A percentile compares a stretch with the other conserved stretches of the same genome.
These are phyloP conservation scores for Polyommatus iphigenia DNA, from an alignment of 2,888 invertebrate species.

Conservation along the genomic window DNA sequence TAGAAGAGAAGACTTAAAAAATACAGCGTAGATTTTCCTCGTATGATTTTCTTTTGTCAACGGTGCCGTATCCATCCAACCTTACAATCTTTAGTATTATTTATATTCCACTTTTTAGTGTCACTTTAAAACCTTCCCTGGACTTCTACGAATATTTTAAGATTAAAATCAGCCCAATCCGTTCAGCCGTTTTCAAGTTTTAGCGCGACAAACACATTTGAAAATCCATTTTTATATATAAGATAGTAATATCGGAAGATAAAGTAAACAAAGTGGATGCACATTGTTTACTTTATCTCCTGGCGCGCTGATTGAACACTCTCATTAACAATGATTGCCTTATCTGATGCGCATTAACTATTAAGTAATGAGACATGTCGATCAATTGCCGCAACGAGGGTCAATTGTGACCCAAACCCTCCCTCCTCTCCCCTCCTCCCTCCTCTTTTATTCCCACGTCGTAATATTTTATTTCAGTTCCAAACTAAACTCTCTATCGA, in stretches of 20 bases:
- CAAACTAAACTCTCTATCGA: not conserved
- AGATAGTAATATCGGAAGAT: not conserved
- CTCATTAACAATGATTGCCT: slow-evolving; percentile 33
- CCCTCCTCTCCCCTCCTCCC: slow-evolving; percentile 23
- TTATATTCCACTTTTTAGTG: no score
- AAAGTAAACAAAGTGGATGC: not conserved
- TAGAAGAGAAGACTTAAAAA: no score
- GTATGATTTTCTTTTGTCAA: no score
- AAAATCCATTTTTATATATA: no score
- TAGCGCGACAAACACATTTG: no score
- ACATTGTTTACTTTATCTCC: not conserved
- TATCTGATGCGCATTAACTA: slow-evolving; percentile 50
- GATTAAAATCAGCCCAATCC: no score
- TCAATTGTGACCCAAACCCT: slow-evolving; percentile 55
- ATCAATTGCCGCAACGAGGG: slow-evolving; percentile 57
- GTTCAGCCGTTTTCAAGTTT: no score
- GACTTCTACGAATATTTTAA: no score
- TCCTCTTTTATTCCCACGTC: slow-evolving; percentile 32
- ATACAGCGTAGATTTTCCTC: no score
- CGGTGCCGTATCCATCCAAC: no score
- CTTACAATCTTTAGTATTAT: no score
- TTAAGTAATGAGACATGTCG: slow-evolving; percentile 45
- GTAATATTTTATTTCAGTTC: not conserved
- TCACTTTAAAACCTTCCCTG: no score
- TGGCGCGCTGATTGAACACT: not conserved